Evolutionary conservation across 1,140 invertebrate species (phyloP).

Genomic region (Drosophila erecta): DNA sequence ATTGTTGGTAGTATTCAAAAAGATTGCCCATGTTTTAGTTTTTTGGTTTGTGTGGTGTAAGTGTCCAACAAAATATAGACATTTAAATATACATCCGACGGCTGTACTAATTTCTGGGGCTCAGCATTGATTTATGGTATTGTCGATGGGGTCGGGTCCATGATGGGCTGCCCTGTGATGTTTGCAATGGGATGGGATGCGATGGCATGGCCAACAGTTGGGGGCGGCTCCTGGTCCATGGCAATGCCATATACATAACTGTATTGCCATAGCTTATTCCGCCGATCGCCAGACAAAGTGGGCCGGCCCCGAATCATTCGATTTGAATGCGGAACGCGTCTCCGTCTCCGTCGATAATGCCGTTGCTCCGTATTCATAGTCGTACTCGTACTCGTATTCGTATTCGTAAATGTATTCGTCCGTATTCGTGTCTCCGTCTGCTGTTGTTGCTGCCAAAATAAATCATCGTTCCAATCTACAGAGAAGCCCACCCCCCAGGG

Average conservation of each 20-base stretch:
- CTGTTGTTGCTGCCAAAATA: constrained; percentile 70
- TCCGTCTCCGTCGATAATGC: constrained; percentile 30
- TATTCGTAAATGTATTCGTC: constrained; percentile 12
- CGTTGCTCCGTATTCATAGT: constrained; percentile 11
- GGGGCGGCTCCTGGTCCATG: constrained; percentile 16
- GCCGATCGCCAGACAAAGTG: constrained; percentile 67
- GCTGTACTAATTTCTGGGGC: constrained; percentile 26
- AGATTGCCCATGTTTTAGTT: too few species aligned
- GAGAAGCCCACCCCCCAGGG: constrained; percentile 29
- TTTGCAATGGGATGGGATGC: background rate
- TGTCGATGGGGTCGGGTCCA: constrained; percentile 43
- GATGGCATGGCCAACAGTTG: background rate
- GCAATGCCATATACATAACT: background rate
- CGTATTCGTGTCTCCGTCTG: constrained; percentile 28
- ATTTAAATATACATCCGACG: background rate
- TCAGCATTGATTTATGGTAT: constrained; percentile 32
- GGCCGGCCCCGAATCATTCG: constrained; percentile 57
- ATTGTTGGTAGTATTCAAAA: too few species aligned
- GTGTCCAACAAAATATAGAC: too few species aligned
- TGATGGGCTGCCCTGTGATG: constrained; percentile 18
- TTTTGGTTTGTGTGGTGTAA: too few species aligned
- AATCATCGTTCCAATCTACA: constrained; percentile 72
- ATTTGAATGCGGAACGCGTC: constrained; percentile 80
- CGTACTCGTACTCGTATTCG: constrained; percentile 15
- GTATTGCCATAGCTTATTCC: constrained; percentile 8